Percentiles rank a stretch among this genome's conserved stretches.
Evolutionary conservation across 2,113 vertebrate genomes (phyloP).

Genomic region (Phaethornis superciliosus): DNA sequence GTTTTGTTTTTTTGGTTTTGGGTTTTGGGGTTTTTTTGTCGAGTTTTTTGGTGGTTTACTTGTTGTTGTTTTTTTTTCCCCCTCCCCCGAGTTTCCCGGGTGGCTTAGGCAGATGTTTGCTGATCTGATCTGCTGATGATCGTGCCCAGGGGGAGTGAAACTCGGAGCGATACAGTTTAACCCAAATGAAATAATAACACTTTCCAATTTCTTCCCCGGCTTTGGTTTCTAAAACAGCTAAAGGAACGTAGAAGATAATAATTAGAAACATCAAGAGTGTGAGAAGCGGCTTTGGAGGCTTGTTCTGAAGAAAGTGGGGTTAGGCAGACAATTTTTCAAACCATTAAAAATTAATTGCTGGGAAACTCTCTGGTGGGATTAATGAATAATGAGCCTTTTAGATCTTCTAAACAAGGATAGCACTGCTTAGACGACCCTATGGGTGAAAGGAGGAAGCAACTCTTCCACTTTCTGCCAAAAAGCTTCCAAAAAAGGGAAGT

Average conservation of each 20-base stretch:
- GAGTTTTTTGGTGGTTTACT: too few species aligned
- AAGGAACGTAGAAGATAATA: constrained; percentile 28
- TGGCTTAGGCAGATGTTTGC: constrained; percentile 57
- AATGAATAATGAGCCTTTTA: background rate
- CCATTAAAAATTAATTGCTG: constrained; percentile 56
- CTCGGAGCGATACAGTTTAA: constrained; percentile 46
- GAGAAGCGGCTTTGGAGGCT: background rate
- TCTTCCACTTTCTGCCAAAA: background rate
- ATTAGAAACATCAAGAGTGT: constrained; percentile 52
- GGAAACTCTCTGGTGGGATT: constrained; percentile 24
- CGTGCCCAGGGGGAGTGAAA: background rate
- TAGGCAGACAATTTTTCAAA: constrained; percentile 18
- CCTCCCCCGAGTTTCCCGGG: constrained; percentile 16
- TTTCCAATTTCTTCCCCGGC: constrained; percentile 34
- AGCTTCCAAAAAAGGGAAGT: background rate
- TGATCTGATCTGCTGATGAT: constrained; percentile 65
- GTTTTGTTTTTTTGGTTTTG: too few species aligned
- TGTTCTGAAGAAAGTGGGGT: background rate
- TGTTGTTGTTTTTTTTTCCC: background rate
- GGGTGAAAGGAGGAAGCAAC: background rate
- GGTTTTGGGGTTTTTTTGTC: too few species aligned
- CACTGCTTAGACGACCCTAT: background rate
- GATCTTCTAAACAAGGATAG: background rate
- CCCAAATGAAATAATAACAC: constrained; percentile 66
- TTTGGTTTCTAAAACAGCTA: constrained; percentile 46